phyloP scores from a whole-genome alignment of 2,797 vertebrate species.

The Carduelis carduelis region DNA sequence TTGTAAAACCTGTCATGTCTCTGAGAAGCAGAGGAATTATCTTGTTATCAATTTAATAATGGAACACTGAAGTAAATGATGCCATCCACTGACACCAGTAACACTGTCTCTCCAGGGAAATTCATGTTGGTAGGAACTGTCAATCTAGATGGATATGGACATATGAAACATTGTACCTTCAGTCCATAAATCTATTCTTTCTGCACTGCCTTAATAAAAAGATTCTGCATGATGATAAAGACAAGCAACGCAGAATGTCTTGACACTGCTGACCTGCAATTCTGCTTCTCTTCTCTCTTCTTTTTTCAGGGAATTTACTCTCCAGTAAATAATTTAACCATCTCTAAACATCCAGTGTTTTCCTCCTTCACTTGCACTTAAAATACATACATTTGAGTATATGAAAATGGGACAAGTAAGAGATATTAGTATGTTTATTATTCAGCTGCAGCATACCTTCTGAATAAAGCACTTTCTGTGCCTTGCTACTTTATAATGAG shows the following conservation, averaged over 20 bases:
- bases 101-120: slow-evolving; percentile 89
- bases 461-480: not conserved
- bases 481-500: not conserved
- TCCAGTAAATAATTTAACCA: slow-evolving; percentile 63
- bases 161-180: slow-evolving; percentile 83
- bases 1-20: slow-evolving; percentile 81
- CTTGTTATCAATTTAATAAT: slow-evolving; percentile 93
- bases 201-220: slow-evolving; percentile 76
- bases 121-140: slow-evolving; percentile 84
- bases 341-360: slow-evolving; percentile 40
- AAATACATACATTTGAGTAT: not conserved
- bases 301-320: slow-evolving; percentile 4
- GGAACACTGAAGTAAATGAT: slow-evolving; percentile 84
- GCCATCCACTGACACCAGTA: slow-evolving; percentile 83
- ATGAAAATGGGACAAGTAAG: not conserved
- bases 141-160: slow-evolving; percentile 83
- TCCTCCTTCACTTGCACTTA: not conserved
- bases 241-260: slow-evolving; percentile 68
- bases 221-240: slow-evolving; percentile 80
- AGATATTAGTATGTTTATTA: not conserved
- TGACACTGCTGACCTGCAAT: slow-evolving; percentile 74
- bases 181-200: slow-evolving; percentile 76
- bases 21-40: slow-evolving; percentile 83
- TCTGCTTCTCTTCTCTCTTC: slow-evolving; percentile 37
- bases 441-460: not conserved